Conservation (phyloP, 2,113 vertebrate species). For the Tenebrosternarchus preto region DNA sequence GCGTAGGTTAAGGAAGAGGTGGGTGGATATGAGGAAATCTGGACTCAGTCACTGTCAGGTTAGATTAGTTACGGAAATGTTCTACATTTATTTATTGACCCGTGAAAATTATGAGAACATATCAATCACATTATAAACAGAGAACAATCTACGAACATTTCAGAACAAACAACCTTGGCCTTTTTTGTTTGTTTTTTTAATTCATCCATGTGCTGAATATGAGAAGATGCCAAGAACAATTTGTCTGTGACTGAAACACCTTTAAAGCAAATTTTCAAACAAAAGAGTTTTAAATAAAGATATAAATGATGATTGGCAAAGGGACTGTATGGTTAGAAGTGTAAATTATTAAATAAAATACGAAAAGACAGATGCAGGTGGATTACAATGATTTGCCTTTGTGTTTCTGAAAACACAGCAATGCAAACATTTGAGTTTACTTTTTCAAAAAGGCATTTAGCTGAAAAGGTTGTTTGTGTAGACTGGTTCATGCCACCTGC, state of each 20-base stretch:
- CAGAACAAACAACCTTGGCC: too few species aligned
- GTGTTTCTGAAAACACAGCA: background rate
- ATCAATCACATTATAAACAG: too few species aligned
- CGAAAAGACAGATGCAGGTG: too few species aligned
- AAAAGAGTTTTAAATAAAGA: constrained; percentile 9
- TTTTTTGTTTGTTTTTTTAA: constrained; percentile 12
- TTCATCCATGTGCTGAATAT: background rate
- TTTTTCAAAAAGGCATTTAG: background rate
- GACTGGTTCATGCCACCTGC: background rate
- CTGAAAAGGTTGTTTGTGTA: background rate
- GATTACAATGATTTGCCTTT: too few species aligned
- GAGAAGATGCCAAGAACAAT: constrained; percentile 19
- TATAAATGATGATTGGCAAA: constrained; percentile 6
- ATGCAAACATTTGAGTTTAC: background rate
- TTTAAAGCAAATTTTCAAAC: constrained; percentile 30
- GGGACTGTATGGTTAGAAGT: too few species aligned
- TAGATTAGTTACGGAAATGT: background rate
- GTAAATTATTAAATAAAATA: too few species aligned
- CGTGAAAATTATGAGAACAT: constrained; percentile 22
- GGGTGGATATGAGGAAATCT: too few species aligned
- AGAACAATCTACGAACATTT: too few species aligned
- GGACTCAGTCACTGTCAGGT: constrained; percentile 2
- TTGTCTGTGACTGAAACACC: background rate
- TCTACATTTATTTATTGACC: constrained; percentile 1
- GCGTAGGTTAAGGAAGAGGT: background rate